Percentiles rank a stretch among this genome's conserved stretches.
These are phyloP conservation scores for Phyto melanocephala DNA, from an alignment of 2,888 invertebrate species.

Conservation along the genomic window DNA sequence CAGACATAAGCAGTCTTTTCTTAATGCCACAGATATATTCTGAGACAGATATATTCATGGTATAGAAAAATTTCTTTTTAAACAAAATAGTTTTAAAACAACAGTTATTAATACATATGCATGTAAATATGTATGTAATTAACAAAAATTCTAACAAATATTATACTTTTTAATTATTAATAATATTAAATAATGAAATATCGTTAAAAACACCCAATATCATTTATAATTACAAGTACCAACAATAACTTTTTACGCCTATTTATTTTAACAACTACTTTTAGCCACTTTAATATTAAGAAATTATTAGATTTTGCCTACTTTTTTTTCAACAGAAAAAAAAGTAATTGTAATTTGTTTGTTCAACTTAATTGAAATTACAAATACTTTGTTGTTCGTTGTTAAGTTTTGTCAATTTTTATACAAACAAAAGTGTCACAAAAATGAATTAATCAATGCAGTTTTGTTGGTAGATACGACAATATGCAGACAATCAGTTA, in stretches of 20 bases:
- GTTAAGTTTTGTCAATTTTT: conserved; percentile 4
- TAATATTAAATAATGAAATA: background rate
- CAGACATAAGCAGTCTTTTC: too few relatives aligned
- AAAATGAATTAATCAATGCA: background rate
- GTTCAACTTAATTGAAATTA: conserved; percentile 59
- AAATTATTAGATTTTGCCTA: conserved; percentile 5
- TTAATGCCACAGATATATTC: too few relatives aligned
- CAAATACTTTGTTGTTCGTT: conserved; percentile 39
- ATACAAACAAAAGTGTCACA: conserved; percentile 17
- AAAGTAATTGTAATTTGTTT: conserved; percentile 52
- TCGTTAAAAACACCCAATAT: background rate
- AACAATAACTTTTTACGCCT: background rate
- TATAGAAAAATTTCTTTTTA: too few relatives aligned
- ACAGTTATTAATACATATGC: too few relatives aligned
- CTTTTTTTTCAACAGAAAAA: conserved; percentile 24
- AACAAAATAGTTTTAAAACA: too few relatives aligned
- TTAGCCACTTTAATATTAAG: background rate
- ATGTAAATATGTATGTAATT: too few relatives aligned
- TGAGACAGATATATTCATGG: too few relatives aligned
- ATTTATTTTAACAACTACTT: background rate
- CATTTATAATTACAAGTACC: background rate
- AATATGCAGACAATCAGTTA: conserved; percentile 19
- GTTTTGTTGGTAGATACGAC: background rate
- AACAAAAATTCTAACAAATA: too few relatives aligned
- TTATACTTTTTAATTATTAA: too few relatives aligned